Evolutionary conservation across 1,140 invertebrate species (phyloP), one percentile per base, ranked within the genome.

Genomic region (Hetaerina americana): DNA sequence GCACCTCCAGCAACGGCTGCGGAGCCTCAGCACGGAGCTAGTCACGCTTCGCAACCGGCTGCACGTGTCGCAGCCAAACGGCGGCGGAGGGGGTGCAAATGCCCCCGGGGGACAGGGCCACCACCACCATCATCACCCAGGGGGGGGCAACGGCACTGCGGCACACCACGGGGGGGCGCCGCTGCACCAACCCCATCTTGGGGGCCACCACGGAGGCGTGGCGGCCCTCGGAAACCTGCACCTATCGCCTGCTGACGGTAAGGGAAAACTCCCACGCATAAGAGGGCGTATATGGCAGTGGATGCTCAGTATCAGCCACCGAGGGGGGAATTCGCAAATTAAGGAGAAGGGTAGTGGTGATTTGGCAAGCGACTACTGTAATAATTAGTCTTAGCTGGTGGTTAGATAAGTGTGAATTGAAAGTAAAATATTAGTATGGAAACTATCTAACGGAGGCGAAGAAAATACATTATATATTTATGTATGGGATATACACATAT

Each of bases 11-110:
- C 92, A 95, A 78, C 87, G 92, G 71, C 84, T 96, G 74, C 90
- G 92, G 75, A 94, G 90, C 81, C 85, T 96, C 73, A 93, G 92
- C 82, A 93, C 92, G 66, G 93, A 95, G 83, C 82, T 96, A 82
- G 91, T 94, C 76, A 94, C 93, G 67, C 85, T 95, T 77, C 86
- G 93, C 72, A 94, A 94, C 82, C 86, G 92, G 70, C 84, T 95
- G 75, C 90, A 92, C 81, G 90, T 92, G 71, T 49, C n/a, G 49
- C 73, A 74, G 68, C 66, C 66, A 3, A n/a, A n/a, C n/a, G n/a
- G n/a, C n/a, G n/a, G n/a, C n/a, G n/a, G n/a, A n/a, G 40, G 40
- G 22, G 40, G 40, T 57, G 40, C 40, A 12, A 57, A 31, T 27
- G 31, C 12, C 73, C 71, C 87, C 87, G 77, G 86, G 86, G n/a